Evolutionary conservation across 2,888 invertebrate genomes (phyloP).

Genomic region (Agrochola lychnidis): DNA sequence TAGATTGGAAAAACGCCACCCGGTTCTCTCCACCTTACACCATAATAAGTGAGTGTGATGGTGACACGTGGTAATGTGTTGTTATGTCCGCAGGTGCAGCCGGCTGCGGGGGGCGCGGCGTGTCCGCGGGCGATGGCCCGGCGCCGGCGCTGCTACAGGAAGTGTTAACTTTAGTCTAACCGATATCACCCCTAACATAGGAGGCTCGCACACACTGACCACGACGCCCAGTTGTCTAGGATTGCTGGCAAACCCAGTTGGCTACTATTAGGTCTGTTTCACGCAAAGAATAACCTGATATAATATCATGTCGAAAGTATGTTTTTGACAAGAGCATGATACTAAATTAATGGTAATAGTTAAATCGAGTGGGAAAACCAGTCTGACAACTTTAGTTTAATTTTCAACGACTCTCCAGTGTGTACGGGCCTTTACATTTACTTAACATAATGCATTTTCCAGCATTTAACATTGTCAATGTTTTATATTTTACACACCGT

Average conservation of each 20-base stretch:
- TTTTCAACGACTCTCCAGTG: background rate
- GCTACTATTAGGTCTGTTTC: background rate
- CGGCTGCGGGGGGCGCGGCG: conserved; percentile 92
- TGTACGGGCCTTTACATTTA: conserved; percentile 35
- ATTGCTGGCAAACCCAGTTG: background rate
- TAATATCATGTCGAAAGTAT: background rate
- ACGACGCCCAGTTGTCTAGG: too few species aligned
- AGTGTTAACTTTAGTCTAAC: conserved; percentile 69
- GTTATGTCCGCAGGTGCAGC: conserved; percentile 81
- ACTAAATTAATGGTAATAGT: background rate
- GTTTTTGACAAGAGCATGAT: background rate
- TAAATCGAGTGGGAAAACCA: background rate
- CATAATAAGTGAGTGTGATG: background rate
- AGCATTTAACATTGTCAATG: conserved; percentile 45
- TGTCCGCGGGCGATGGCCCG: conserved; percentile 92
- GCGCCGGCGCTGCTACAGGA: conserved; percentile 90
- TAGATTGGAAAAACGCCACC: too few species aligned
- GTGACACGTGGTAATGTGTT: background rate
- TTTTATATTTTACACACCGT: conserved; percentile 50
- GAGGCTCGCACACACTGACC: conserved; percentile 17
- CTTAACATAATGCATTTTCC: conserved; percentile 55
- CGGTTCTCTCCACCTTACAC: background rate
- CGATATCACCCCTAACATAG: conserved; percentile 5
- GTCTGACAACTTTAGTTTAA: background rate
- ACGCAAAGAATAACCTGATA: background rate